A percentile compares a stretch with the other conserved stretches of the same genome.
Conservation (phyloP, 2,888 invertebrate species). For the Acanthococcus lagerstroemiae region DNA sequence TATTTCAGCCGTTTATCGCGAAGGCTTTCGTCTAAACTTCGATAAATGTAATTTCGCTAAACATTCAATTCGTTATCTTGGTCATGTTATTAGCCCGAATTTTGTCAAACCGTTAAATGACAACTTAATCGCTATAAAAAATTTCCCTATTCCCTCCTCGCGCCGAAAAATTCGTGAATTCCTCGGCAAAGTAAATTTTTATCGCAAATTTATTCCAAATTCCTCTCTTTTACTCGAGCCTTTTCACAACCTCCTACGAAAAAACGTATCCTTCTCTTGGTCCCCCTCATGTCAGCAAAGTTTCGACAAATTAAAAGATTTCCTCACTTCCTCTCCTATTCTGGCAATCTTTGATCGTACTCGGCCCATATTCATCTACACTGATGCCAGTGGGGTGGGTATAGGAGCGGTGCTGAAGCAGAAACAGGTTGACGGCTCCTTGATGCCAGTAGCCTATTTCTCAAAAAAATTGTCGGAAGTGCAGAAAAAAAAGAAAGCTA, state of each 20-base stretch:
- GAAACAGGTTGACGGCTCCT: conserved; percentile 33
- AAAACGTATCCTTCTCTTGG: conserved; percentile 33
- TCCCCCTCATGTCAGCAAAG: conserved; percentile 32
- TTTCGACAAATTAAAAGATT: conserved; percentile 21
- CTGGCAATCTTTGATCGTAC: conserved; percentile 33
- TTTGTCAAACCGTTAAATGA: conserved; percentile 16
- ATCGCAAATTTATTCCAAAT: conserved; percentile 22
- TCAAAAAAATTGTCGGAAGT: conserved; percentile 36
- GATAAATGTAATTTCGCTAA: conserved; percentile 15
- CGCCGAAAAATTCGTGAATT: conserved; percentile 19
- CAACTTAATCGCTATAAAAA: conserved; percentile 14
- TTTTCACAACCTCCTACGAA: conserved; percentile 28
- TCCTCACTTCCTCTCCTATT: conserved; percentile 31
- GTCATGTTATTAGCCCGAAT: conserved; percentile 21
- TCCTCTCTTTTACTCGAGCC: not conserved
- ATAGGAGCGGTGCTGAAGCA: conserved; percentile 37
- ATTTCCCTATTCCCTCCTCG: conserved; percentile 14
- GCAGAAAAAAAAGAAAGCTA: conserved; percentile 33
- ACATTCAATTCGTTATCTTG: conserved; percentile 4
- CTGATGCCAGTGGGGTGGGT: conserved; percentile 35
- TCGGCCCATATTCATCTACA: conserved; percentile 34
- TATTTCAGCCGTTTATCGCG: conserved; percentile 33
- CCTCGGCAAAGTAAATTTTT: conserved; percentile 30
- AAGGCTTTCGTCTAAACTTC: conserved; percentile 18
- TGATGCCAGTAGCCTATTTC: conserved; percentile 35